Evolutionary conservation across 2,113 vertebrate genomes (phyloP), one percentile per base, ranked within the genome.

Genomic region (Elephas maximus): DNA sequence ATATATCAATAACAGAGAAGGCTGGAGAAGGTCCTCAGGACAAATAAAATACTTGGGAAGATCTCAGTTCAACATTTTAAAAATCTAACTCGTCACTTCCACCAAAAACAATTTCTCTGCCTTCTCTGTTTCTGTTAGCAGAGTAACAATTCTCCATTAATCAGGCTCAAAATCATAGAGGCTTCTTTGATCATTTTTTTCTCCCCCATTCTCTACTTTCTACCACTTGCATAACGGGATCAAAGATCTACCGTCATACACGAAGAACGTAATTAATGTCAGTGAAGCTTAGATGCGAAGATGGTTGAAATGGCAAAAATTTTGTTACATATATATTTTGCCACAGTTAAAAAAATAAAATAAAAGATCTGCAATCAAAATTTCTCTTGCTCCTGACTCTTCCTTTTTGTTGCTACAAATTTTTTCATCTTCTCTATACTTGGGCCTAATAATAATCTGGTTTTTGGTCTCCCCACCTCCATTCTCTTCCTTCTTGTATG

Each of bases 171-270:
- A 93, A 33, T 69, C 41, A 78, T 24, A 65, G 15, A 11, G 21
- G 26, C 30, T n/a, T 84, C 63, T 80, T 60, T 45, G 33, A 80
- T 76, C 63, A 15, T 2, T 6, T 26, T 85, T 73, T 83, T 14
- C 65, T 24, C 30, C 33, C 15, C 92, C 60, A 48, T 24, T 8
- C 26, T 0, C 18, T 63, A 44, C 23, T 80, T 91, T 88, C 48
- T 41, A 82, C 87, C 76, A 94, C 86, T 92, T 92, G 45, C 33
- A 62, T 95, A 44, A 83, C 60, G n/a, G 37, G 37, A 93, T 69
- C 37, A 28, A 79, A 86, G 87, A 81, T 37, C 80, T 90, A 44
- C n/a, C 8, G 15, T 48, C 41, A 14, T 7, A 73, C 60, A 37
- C 37, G 33, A 73, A n/a, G 15, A 73, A 73, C 7, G 20, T 18